Conservation (phyloP, 2,113 vertebrate species). For the Microcebus griseorufus region DNA sequence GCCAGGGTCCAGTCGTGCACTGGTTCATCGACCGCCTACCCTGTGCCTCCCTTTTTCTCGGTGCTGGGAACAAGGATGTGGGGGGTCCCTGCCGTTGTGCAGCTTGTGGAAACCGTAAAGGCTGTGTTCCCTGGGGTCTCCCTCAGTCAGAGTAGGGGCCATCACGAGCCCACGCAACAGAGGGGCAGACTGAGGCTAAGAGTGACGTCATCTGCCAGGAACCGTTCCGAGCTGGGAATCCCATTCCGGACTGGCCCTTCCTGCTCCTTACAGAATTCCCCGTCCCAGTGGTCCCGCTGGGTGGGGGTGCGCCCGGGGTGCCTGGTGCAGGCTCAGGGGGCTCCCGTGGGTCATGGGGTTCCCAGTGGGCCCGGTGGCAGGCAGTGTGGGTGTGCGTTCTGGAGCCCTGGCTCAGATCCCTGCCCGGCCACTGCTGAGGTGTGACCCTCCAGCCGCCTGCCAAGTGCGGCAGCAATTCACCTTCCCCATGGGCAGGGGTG, state of each 20-base stretch:
- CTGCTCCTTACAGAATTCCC: background rate
- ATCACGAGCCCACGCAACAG: background rate
- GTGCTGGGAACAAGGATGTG: background rate
- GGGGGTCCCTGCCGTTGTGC: background rate
- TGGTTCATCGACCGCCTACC: background rate
- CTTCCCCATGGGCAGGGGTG: too few species aligned
- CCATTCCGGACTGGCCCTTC: too few species aligned
- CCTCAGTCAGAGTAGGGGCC: background rate
- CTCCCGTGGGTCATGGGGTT: background rate
- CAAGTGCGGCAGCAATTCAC: too few species aligned
- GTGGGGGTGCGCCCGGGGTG: background rate
- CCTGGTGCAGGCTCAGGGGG: background rate
- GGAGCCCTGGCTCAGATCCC: background rate
- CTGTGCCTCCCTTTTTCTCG: background rate
- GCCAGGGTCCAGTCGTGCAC: accelerated
- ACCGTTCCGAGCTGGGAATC: background rate
- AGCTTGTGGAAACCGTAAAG: too few species aligned
- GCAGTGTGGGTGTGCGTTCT: background rate
- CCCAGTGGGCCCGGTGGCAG: accelerated
- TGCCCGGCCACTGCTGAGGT: background rate
- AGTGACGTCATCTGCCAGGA: background rate
- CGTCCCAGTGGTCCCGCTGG: background rate
- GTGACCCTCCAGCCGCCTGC: background rate
- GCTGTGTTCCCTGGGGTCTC: background rate
- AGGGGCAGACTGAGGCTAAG: background rate